Percentiles rank a stretch among this genome's conserved stretches.
Evolutionary conservation across 1,140 invertebrate species (phyloP).

Genomic region (Drosophila fuyamai): DNA sequence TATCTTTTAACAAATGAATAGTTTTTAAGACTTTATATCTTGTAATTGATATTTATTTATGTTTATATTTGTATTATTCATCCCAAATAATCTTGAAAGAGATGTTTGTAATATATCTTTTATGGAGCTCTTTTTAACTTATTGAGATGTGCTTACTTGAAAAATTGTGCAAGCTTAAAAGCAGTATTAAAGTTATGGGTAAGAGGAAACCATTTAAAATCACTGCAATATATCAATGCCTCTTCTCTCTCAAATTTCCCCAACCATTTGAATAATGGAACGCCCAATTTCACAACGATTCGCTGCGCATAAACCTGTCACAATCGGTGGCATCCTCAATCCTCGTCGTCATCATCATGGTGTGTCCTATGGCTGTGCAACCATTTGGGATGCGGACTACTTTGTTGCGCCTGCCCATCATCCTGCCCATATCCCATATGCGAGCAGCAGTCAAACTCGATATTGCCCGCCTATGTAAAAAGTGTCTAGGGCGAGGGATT

Average conservation of each 20-base stretch:
- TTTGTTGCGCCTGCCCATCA: conserved; percentile 70
- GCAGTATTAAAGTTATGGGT: too few species aligned
- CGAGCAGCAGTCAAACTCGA: conserved; percentile 45
- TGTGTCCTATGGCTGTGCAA: conserved; percentile 34
- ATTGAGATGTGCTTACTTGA: too few species aligned
- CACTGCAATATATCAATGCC: neutral
- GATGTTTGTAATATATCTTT: too few species aligned
- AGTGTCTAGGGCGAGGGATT: conserved; percentile 69
- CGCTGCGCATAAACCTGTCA: conserved; percentile 68
- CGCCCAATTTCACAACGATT: neutral
- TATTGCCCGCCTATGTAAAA: conserved; percentile 53
- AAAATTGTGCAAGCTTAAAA: neutral
- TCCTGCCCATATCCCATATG: conserved; percentile 33
- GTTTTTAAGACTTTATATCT: too few species aligned
- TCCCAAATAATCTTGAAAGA: too few species aligned
- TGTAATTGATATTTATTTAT: too few species aligned
- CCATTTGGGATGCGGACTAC: conserved; percentile 34
- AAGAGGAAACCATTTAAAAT: neutral
- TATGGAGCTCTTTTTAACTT: too few species aligned
- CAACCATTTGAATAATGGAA: conserved; percentile 4
- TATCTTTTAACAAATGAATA: too few species aligned
- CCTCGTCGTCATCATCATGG: conserved; percentile 29
- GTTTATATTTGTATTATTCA: too few species aligned
- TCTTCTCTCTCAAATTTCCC: neutral
- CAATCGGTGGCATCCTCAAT: conserved; percentile 34